Base-by-base conservation (phyloP, 2,888 invertebrate genomes). In the Drosophila rubida region DNA sequence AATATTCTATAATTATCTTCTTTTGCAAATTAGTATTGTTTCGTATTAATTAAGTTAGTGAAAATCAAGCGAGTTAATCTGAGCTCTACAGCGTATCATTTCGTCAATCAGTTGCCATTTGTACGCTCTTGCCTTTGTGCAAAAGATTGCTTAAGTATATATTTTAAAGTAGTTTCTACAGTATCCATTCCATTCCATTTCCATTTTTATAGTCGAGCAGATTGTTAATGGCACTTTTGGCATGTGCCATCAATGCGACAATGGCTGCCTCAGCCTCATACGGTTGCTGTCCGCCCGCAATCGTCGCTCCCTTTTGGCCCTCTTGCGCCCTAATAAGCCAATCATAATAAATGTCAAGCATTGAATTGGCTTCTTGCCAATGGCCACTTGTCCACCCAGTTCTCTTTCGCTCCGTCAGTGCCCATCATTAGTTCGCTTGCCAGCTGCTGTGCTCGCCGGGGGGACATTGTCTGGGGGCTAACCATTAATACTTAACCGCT, bases 281-380 rank as follows among this genome's bases (percentile, higher is more conserved):
- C 44, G 4, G 5, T 57, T 7, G 2, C 25, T 2, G 0, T 0
- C 32, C 5, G 32, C 46, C 46, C n/a, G n/a, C 32, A 8, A n/a
- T 25, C 16, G 16, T 5, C 48, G 11, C 9, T 19, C 32, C 42
- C 14, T 23, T 16, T 37, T 25, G 30, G 30, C 49, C 16, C 50
- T 59, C 23, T 51, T 62, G 61, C 41, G 73, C 68, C 86, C 87
- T 87, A 84, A 84, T 85, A 82, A 84, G 84, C 77, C 85, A 79
- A 84, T 84, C 84, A 84, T 85, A 87, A 84, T 87, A 84, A 84
- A 84, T 87, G 84, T 87, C 84, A 87, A 82, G 84, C 86, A 78
- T 63, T 61, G 63, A 73, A 63, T 83, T 85, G 85, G 85, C 85
- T 69, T 61, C 69, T 14, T 66, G 86, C 85, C 85, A 85, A 70